Base-by-base conservation (phyloP, 2,797 vertebrate species). In the Pangasius mekongensis region DNA sequence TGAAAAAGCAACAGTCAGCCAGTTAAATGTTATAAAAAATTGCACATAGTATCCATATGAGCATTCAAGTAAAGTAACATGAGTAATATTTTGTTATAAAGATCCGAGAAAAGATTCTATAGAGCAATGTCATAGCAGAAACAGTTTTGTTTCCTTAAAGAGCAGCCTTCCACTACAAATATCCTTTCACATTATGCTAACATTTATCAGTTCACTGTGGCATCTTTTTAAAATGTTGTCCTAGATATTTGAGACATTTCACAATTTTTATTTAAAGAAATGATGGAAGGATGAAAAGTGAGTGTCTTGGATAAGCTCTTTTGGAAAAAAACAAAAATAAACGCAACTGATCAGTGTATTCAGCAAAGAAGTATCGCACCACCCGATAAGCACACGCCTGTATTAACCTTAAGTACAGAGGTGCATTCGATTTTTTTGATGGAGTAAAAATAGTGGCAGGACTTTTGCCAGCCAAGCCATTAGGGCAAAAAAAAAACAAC, bases 381-480 rank as follows among this genome's bases (percentile, higher is more conserved):
- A 84, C n/a, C 58, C 9, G 52, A 81, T 67, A 47, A 78, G 83
- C 52, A 84, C 80, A 76, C 10, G 20, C 80, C 84, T 39, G 66
- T 49, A 84, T 74, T 80, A 85, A 89, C 69, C 87, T 80, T 69
- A 87, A 83, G 67, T 73, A n/a, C 54, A 85, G 83, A 87, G 85
- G 88, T 87, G 77, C 86, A 89, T 89, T 90, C 85, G 60, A n/a
- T 66, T 73, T 83, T 83, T 90, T 83, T 83, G 56, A 89, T 84
- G 80, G 67, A 89, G 81, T 84, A 89, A 86, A 84, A 64, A 85
- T 30, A 80, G 52, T 49, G n/a, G 54, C 83, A 67, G 89, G 88
- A 90, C 47, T 30, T 81, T 87, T 82, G 83, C 90, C 89, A 91
- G 86, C 30, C 27, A 77, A 43, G 58, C 91, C 91, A 90, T 92